A percentile compares a stretch with the other conserved stretches of the same genome.
phyloP scores from a whole-genome alignment of 1,140 invertebrate species.

The Zaprionus africanus region DNA sequence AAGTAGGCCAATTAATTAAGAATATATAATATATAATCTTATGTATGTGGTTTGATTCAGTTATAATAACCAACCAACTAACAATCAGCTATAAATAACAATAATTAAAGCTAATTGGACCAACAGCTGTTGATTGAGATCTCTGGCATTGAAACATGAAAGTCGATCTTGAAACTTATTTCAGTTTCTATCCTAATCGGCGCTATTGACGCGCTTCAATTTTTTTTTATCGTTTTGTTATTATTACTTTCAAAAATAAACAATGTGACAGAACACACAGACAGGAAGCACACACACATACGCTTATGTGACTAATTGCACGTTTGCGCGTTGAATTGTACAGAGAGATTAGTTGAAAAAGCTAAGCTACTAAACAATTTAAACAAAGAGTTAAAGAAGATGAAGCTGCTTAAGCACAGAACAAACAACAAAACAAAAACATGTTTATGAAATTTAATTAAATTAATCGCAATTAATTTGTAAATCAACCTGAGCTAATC shows the following conservation, averaged over 20 bases:
- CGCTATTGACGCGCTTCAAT: not conserved
- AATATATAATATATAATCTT: slow-evolving; percentile 5
- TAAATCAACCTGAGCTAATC: slow-evolving; percentile 60
- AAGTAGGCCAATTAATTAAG: slow-evolving; percentile 16
- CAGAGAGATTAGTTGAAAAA: slow-evolving; percentile 36
- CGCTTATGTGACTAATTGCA: slow-evolving; percentile 76
- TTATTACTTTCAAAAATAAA: slow-evolving; percentile 12
- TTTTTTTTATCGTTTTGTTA: not conserved
- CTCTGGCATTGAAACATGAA: slow-evolving; percentile 27
- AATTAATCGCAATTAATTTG: slow-evolving; percentile 41
- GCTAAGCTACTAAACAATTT: slow-evolving; percentile 47
- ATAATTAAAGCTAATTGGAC: not conserved
- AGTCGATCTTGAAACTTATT: not conserved
- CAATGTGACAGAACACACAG: not conserved
- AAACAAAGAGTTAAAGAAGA: slow-evolving; percentile 35
- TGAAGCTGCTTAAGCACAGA: slow-evolving; percentile 33
- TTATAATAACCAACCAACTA: slow-evolving; percentile 14
- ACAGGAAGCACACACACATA: slow-evolving; percentile 20
- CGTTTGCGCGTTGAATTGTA: slow-evolving; percentile 49
- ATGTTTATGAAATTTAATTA: slow-evolving; percentile 49
- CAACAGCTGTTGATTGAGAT: not conserved
- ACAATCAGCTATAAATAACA: slow-evolving; percentile 19
- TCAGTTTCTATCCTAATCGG: not conserved
- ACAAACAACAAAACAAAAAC: slow-evolving; percentile 29
- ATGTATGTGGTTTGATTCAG: not conserved